Base-by-base conservation (phyloP, 2,888 invertebrate genomes). In the Drosophila colorata region DNA sequence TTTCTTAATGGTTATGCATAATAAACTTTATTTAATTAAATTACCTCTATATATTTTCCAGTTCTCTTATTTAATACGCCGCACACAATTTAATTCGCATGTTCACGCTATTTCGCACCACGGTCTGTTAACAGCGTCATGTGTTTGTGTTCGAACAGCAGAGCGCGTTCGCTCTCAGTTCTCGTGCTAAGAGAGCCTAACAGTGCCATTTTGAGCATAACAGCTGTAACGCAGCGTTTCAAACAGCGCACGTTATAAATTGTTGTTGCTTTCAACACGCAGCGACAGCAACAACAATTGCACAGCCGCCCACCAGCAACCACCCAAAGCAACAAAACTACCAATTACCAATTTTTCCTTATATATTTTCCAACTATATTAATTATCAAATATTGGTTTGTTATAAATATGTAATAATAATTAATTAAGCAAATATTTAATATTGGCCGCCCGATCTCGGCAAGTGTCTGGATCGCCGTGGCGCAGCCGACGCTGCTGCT, bases 151-250 rank as follows among this genome's bases (percentile, higher is more conserved):
- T 9, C 37, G 11, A 13, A 14, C 31, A 66, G n/a, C 47, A 68
- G 55, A 46, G 70, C 49, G 48, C 11, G 33, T 7, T 31, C 33
- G 49, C 61, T 47, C 65, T 61, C 28, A 11, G 16, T 51, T 37
- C 37, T 44, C 43, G 5, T 8, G 25, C 46, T 61, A 67, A 60
- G 55, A 67, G 68, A 55, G 67, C 49, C 49, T 41, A 47, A 77
- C 74, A 74, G 73, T 46, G 77, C 68, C 67, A 56, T 63, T 57
- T 38, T 47, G 68, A 77, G 78, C 49, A 8, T 58, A 75, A 70
- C 73, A 74, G 64, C 58, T 55, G 46, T 4, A 51, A 40, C 25
- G 46, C n/a, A 18, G 20, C 28, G 35, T 52, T 73, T 48, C 40
- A 43, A 74, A 49, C 48, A 41, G 23, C n/a, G 41, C 37, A 48